Conservation (phyloP, 2,113 vertebrate genomes). For the Callionymus lyra region DNA sequence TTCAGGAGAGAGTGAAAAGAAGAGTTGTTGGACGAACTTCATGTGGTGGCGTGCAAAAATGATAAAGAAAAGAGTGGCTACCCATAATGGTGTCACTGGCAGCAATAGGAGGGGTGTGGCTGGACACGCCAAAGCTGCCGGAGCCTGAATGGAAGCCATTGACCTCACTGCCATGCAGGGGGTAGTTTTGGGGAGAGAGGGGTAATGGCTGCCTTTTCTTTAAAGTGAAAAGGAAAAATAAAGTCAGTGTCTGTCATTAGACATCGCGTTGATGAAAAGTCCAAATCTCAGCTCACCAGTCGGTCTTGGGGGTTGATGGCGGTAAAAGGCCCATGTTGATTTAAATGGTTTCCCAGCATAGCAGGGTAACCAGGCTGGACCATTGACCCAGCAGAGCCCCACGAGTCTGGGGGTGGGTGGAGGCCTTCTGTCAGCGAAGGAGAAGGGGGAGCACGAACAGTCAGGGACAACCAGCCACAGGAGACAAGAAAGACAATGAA, state of each 20-base stretch:
- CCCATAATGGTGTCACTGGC: slow-evolving; percentile 49
- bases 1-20: slow-evolving; percentile 31
- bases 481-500: slow-evolving; percentile 43
- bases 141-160: slow-evolving; percentile 78
- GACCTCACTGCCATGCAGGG: slow-evolving; percentile 83
- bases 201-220: slow-evolving; percentile 58
- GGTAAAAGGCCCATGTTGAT: slow-evolving; percentile 70
- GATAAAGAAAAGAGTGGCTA: slow-evolving; percentile 16
- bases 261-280: slow-evolving; percentile 15
- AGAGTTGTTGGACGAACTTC: not conserved
- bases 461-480: slow-evolving; percentile 32
- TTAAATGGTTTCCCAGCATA: slow-evolving; percentile 78
- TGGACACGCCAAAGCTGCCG: slow-evolving; percentile 72
- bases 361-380: slow-evolving; percentile 79
- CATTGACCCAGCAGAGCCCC: slow-evolving; percentile 74
- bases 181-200: slow-evolving; percentile 76
- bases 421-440: slow-evolving; percentile 57
- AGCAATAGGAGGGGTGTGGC: slow-evolving; percentile 67
- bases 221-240: slow-evolving; percentile 9
- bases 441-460: slow-evolving; percentile 13
- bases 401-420: slow-evolving; percentile 72
- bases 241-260: no score
- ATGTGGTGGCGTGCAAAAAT: not conserved
- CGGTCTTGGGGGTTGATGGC: slow-evolving; percentile 85
- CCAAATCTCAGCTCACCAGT: slow-evolving; percentile 67